A percentile compares a stretch with the other conserved stretches of the same genome.
phyloP scores from a whole-genome alignment of 1,140 invertebrate genomes.

The Capitella teleta region DNA sequence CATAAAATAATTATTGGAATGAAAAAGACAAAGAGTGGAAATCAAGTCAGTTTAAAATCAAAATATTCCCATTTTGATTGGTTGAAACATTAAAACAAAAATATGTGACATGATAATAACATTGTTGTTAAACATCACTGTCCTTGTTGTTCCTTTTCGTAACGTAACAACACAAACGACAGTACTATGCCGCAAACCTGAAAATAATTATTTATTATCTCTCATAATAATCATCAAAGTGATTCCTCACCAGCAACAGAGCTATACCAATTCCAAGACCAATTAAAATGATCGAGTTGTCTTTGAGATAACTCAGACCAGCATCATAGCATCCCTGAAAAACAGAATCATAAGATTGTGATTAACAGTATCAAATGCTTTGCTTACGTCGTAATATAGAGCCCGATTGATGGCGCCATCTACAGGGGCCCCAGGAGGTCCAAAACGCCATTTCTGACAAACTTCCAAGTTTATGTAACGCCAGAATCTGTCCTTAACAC shows the following conservation, averaged over 20 bases:
- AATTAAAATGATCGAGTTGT: conserved; percentile 11
- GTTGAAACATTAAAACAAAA: too few species aligned
- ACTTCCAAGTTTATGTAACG: conserved; percentile 8
- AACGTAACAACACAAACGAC: background rate
- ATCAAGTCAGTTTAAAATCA: too few species aligned
- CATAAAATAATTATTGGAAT: too few species aligned
- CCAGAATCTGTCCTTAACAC: conserved; percentile 10
- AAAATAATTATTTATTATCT: background rate
- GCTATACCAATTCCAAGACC: conserved; percentile 7
- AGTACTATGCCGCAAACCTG: background rate
- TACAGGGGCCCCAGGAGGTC: conserved; percentile 9
- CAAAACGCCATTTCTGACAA: conserved; percentile 12
- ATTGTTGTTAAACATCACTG: too few species aligned
- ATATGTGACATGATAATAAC: too few species aligned
- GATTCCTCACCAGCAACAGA: conserved; percentile 3
- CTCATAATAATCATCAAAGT: background rate
- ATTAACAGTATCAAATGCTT: background rate
- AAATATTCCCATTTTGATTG: too few species aligned
- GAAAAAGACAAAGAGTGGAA: too few species aligned
- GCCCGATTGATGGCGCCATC: conserved; percentile 11
- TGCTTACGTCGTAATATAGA: conserved; percentile 11
- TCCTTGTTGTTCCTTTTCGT: too few species aligned
- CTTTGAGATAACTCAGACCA: conserved; percentile 5
- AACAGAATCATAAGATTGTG: background rate
- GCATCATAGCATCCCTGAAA: conserved; percentile 12